Conservation (phyloP, 2,888 invertebrate species). For the Philereme transversata region DNA sequence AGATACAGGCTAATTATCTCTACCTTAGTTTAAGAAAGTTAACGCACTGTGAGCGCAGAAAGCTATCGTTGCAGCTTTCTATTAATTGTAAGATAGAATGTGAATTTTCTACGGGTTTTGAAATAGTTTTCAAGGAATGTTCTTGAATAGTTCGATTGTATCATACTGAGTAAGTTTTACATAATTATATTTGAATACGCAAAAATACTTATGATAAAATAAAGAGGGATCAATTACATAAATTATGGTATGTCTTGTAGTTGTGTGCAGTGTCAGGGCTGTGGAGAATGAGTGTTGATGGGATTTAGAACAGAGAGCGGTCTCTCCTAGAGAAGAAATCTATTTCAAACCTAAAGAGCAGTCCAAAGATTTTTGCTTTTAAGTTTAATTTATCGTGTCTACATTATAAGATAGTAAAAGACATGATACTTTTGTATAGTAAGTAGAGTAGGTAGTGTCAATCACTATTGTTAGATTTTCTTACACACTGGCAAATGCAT, state of each 20-base stretch:
- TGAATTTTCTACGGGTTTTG: constrained; percentile 73
- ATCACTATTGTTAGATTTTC: constrained; percentile 56
- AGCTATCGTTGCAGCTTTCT: constrained; percentile 60
- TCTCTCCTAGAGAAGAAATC: constrained; percentile 55
- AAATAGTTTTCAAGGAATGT: constrained; percentile 69
- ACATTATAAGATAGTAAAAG: constrained; percentile 58
- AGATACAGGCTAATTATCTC: too few species aligned
- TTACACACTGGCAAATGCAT: constrained; percentile 52
- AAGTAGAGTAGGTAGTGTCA: constrained; percentile 51
- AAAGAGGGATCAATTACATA: constrained; percentile 75
- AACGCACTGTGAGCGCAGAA: constrained; percentile 43
- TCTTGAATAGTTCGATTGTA: constrained; percentile 53
- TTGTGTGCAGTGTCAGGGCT: constrained; percentile 21
- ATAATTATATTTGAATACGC: constrained; percentile 52
- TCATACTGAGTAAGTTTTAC: constrained; percentile 55
- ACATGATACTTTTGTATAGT: constrained; percentile 62
- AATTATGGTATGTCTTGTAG: constrained; percentile 46
- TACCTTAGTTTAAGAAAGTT: constrained; percentile 40
- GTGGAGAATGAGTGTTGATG: constrained; percentile 9
- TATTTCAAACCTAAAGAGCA: constrained; percentile 76
- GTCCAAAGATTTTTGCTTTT: constrained; percentile 65
- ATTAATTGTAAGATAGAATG: constrained; percentile 48
- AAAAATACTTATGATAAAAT: constrained; percentile 67
- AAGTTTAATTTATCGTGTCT: constrained; percentile 48
- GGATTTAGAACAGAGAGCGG: constrained; percentile 20